Conservation (phyloP, 2,113 vertebrate genomes). For the Callipepla squamata region DNA sequence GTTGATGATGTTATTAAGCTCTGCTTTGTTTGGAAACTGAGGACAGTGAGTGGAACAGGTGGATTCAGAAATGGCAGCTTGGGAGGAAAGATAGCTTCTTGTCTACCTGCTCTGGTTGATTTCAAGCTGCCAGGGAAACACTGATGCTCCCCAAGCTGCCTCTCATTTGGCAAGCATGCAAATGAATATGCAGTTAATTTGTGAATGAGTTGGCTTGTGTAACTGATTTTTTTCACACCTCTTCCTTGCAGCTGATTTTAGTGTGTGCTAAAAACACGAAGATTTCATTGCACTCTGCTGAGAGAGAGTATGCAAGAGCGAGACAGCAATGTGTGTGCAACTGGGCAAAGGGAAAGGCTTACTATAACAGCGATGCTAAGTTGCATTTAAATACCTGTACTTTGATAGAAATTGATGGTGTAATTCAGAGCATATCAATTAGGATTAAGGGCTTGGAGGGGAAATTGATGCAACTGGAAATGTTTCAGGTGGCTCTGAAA, state of each 20-base stretch:
- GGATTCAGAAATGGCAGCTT: background rate
- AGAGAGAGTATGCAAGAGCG: background rate
- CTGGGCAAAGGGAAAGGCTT: background rate
- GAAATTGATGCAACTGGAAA: background rate
- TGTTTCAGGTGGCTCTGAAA: background rate
- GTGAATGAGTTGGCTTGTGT: background rate
- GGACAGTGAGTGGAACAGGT: background rate
- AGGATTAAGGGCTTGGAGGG: background rate
- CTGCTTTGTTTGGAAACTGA: background rate
- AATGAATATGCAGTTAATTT: background rate
- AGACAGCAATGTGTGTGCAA: background rate
- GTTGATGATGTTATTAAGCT: background rate
- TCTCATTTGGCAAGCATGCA: background rate
- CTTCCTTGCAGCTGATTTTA: background rate
- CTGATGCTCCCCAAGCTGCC: background rate
- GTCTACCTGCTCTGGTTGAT: background rate
- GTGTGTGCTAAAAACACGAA: background rate
- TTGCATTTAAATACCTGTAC: background rate
- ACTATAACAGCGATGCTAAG: background rate
- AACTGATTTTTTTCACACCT: conserved; percentile 7
- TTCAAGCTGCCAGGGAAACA: background rate
- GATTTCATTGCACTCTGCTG: background rate
- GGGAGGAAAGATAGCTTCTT: background rate
- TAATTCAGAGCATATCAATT: background rate
- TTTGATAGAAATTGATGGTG: background rate